Percentiles rank a stretch among this genome's conserved stretches.
Conservation (phyloP, 2,888 invertebrate species). For the Laspeyria flexula region DNA sequence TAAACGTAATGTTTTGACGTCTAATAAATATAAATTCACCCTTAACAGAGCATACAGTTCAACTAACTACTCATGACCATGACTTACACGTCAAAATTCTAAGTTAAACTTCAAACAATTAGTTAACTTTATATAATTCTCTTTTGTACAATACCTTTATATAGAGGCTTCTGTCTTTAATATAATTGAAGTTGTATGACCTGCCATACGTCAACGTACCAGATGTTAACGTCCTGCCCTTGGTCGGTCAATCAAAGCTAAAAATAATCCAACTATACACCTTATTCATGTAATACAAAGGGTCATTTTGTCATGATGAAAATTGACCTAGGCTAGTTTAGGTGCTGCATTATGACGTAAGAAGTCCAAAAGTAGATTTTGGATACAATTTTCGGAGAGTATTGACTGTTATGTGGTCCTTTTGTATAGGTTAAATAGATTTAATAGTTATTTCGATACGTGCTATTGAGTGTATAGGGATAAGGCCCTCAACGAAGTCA, state of each 20-base stretch:
- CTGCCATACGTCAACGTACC: conserved; percentile 22
- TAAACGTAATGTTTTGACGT: too few relatives aligned
- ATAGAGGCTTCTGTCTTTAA: background rate
- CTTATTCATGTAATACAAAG: background rate
- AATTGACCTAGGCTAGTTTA: background rate
- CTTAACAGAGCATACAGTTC: background rate
- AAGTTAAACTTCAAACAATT: too few relatives aligned
- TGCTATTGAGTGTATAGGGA: background rate
- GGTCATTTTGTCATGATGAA: background rate
- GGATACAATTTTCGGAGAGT: background rate
- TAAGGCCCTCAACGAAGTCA: conserved; percentile 5
- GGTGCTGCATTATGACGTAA: background rate
- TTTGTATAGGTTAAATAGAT: background rate
- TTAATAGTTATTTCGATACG: background rate
- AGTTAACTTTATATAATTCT: too few relatives aligned
- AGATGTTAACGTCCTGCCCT: conserved; percentile 20
- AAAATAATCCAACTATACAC: conserved; percentile 3
- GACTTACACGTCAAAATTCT: too few relatives aligned
- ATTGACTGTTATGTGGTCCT: background rate
- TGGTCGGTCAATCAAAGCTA: conserved; percentile 11
- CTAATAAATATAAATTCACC: too few relatives aligned
- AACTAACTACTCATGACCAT: too few relatives aligned
- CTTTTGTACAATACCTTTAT: background rate
- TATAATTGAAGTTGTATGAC: conserved; percentile 18
- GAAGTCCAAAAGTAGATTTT: background rate